phyloP scores from a whole-genome alignment of 1,140 invertebrate species.

The Laodelphax striatellus region DNA sequence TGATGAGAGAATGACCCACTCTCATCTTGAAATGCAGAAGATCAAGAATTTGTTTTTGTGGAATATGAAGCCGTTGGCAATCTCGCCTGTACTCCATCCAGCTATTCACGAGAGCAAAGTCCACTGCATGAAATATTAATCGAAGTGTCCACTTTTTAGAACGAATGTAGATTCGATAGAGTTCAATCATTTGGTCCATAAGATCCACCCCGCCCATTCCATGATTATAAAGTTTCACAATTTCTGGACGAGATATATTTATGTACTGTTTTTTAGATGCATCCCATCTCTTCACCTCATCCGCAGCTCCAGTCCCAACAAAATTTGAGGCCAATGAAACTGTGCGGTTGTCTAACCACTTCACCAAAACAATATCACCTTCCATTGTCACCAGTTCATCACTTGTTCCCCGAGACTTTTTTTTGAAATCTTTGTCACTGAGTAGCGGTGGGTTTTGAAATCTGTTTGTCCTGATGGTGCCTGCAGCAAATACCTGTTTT shows the following conservation, averaged over 20 bases:
- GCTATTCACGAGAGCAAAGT: slow-evolving; percentile 22
- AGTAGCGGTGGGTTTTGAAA: slow-evolving; percentile 27
- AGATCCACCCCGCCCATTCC: slow-evolving; percentile 31
- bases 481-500: slow-evolving; percentile 29
- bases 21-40: neutral
- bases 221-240: slow-evolving; percentile 26
- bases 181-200: slow-evolving; percentile 21
- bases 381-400: slow-evolving; percentile 29
- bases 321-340: slow-evolving; percentile 33
- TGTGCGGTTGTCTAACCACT: slow-evolving; percentile 32
- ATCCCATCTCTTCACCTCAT: slow-evolving; percentile 28
- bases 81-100: slow-evolving; percentile 26
- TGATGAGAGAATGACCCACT: neutral
- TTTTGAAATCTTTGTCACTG: slow-evolving; percentile 29
- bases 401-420: slow-evolving; percentile 25
- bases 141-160: slow-evolving; percentile 28
- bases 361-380: slow-evolving; percentile 27
- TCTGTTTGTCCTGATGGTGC: slow-evolving; percentile 28
- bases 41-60: neutral
- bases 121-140: slow-evolving; percentile 25
- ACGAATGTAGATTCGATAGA: slow-evolving; percentile 23
- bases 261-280: slow-evolving; percentile 23
- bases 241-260: slow-evolving; percentile 18
- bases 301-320: slow-evolving; percentile 29
- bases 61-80: neutral